A percentile compares a stretch with the other conserved stretches of the same genome.
Conservation (phyloP, 1,140 invertebrate genomes). For the Zophobas atratus region DNA sequence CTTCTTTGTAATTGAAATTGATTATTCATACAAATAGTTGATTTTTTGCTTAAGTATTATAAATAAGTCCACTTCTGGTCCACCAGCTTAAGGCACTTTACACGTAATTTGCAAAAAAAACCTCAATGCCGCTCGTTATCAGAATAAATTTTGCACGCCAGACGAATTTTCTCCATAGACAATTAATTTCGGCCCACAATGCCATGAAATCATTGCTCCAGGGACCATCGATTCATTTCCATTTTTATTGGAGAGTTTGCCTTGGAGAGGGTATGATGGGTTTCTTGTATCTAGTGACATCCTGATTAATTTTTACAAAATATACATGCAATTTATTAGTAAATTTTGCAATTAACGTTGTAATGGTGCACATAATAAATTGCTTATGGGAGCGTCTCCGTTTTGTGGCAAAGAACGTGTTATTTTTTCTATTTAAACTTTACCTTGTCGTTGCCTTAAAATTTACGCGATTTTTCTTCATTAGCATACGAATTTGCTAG, state of each 20-base stretch:
- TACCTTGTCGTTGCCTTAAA: not conserved
- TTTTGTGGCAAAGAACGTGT: not conserved
- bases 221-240: slow-evolving; percentile 21
- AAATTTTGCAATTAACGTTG: slow-evolving; percentile 28
- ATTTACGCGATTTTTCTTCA: slow-evolving; percentile 3
- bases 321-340: slow-evolving; percentile 30
- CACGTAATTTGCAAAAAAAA: too few relatives aligned
- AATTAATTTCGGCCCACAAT: slow-evolving; percentile 33
- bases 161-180: slow-evolving; percentile 11
- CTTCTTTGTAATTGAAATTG: too few relatives aligned
- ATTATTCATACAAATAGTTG: too few relatives aligned
- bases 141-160: not conserved
- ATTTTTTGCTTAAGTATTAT: too few relatives aligned
- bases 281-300: slow-evolving; percentile 29
- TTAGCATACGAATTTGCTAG: not conserved
- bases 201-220: slow-evolving; percentile 4
- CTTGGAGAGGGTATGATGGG: slow-evolving; percentile 21
- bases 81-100: too few relatives aligned
- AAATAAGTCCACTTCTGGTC: too few relatives aligned
- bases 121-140: too few relatives aligned
- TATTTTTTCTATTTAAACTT: slow-evolving; percentile 1
- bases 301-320: slow-evolving; percentile 25
- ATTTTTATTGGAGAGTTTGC: slow-evolving; percentile 40
- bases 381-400: slow-evolving; percentile 20
- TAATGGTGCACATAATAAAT: slow-evolving; percentile 15